phyloP scores from a whole-genome alignment of 2,113 vertebrate genomes.

The Tyto alba region DNA sequence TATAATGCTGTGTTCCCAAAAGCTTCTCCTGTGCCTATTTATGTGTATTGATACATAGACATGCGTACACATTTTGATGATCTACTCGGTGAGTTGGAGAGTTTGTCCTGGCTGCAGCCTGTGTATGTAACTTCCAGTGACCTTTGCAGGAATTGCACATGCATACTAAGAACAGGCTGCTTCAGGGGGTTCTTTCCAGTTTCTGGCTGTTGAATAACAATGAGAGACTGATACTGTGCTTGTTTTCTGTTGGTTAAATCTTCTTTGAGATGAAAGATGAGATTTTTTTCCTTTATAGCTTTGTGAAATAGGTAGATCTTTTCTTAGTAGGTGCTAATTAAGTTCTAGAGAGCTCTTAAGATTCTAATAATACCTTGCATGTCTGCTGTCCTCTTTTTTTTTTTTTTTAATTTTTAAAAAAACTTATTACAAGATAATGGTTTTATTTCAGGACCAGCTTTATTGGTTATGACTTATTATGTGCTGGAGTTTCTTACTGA shows the following conservation, averaged over 20 bases:
- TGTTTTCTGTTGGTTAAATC: not conserved
- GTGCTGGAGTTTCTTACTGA: not conserved
- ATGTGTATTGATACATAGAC: not conserved
- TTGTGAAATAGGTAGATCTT: not conserved
- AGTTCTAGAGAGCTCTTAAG: not conserved
- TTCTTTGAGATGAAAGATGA: not conserved
- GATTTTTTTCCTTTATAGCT: not conserved
- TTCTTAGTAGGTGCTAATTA: not conserved
- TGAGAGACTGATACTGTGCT: not conserved
- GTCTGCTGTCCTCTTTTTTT: not conserved
- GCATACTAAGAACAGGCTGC: not conserved
- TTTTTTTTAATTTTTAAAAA: not conserved
- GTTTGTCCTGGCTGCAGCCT: not conserved
- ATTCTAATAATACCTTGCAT: not conserved
- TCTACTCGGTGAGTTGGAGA: not conserved
- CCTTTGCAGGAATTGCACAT: not conserved
- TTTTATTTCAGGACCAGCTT: not conserved
- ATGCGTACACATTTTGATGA: not conserved
- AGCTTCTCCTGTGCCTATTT: not conserved
- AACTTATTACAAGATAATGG: not conserved
- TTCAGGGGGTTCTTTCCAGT: not conserved
- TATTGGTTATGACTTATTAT: not conserved
- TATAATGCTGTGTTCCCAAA: not conserved
- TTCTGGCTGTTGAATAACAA: not conserved
- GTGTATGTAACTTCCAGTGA: not conserved